Percentiles rank a stretch among this genome's conserved stretches.
phyloP scores from a whole-genome alignment of 2,888 invertebrate genomes.

The Micoletzkya japonica region DNA sequence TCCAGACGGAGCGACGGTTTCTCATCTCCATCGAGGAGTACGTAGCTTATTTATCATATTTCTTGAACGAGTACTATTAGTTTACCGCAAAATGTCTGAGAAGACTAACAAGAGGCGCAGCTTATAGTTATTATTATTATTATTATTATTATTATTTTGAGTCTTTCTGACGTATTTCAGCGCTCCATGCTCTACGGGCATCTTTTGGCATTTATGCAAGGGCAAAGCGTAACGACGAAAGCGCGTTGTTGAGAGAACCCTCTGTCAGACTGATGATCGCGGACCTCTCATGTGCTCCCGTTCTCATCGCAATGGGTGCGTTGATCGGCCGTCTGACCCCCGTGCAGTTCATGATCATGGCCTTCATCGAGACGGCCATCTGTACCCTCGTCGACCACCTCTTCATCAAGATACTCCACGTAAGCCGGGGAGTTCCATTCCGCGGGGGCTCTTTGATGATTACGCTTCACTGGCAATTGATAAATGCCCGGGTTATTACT shows the following conservation, averaged over 20 bases:
- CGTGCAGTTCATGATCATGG: constrained; percentile 66
- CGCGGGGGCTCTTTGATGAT: neutral
- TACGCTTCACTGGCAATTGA: neutral
- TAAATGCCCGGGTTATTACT: too few relatives aligned
- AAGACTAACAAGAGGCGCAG: too few relatives aligned
- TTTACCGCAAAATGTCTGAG: too few relatives aligned
- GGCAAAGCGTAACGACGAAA: too few relatives aligned
- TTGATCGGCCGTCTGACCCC: constrained; percentile 65
- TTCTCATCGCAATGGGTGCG: constrained; percentile 69
- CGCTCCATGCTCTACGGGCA: too few relatives aligned
- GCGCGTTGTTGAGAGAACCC: neutral
- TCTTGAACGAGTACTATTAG: too few relatives aligned
- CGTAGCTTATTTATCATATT: too few relatives aligned
- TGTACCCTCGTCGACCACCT: constrained; percentile 65
- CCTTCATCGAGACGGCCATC: constrained; percentile 66
- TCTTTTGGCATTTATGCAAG: too few relatives aligned
- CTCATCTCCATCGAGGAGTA: constrained; percentile 58
- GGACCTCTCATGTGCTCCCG: constrained; percentile 68
- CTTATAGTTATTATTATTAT: too few relatives aligned
- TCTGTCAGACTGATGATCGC: constrained; percentile 65
- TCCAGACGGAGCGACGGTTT: constrained; percentile 50
- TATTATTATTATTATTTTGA: too few relatives aligned
- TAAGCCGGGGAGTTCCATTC: constrained; percentile 29
- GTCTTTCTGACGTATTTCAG: too few relatives aligned
- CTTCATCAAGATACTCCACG: constrained; percentile 53